Evolutionary conservation across 1,140 invertebrate genomes (phyloP).

Genomic region (Brachionus angularis): DNA sequence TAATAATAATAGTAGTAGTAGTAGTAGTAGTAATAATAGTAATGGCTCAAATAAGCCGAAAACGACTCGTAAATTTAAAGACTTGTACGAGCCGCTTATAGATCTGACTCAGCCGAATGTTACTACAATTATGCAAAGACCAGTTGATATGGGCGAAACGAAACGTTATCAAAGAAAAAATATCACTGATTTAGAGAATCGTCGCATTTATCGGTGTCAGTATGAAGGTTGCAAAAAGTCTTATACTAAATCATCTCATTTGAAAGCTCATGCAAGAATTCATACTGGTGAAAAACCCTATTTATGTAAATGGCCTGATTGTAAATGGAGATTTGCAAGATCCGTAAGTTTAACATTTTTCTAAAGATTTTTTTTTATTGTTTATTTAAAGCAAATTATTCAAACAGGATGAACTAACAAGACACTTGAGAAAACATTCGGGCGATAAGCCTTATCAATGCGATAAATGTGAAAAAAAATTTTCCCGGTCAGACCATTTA

Average conservation of each 20-base stretch:
- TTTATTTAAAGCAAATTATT: too few species aligned
- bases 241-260: slow-evolving; percentile 70
- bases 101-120: slow-evolving; percentile 34
- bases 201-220: slow-evolving; percentile 47
- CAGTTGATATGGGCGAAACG: slow-evolving; percentile 22
- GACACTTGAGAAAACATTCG: slow-evolving; percentile 77
- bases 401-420: slow-evolving; percentile 51
- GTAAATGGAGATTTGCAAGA: slow-evolving; percentile 75
- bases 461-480: slow-evolving; percentile 81
- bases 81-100: slow-evolving; percentile 11
- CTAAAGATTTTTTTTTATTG: background rate
- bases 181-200: slow-evolving; percentile 11
- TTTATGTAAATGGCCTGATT: slow-evolving; percentile 76
- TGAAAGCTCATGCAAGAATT: slow-evolving; percentile 65
- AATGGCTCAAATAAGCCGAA: background rate
- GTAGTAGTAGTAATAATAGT: background rate
- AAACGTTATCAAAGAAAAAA: slow-evolving; percentile 22
- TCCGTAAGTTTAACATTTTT: slow-evolving; percentile 58
- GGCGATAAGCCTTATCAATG: slow-evolving; percentile 96
- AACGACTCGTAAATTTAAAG: background rate
- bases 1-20: background rate
- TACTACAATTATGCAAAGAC: slow-evolving; percentile 4
- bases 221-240: slow-evolving; percentile 68
- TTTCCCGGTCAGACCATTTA: slow-evolving; percentile 89
- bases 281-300: slow-evolving; percentile 69